A percentile compares a stretch with the other conserved stretches of the same genome.
phyloP scores from a whole-genome alignment of 2,797 vertebrate genomes.

The Coregonus sp. region DNA sequence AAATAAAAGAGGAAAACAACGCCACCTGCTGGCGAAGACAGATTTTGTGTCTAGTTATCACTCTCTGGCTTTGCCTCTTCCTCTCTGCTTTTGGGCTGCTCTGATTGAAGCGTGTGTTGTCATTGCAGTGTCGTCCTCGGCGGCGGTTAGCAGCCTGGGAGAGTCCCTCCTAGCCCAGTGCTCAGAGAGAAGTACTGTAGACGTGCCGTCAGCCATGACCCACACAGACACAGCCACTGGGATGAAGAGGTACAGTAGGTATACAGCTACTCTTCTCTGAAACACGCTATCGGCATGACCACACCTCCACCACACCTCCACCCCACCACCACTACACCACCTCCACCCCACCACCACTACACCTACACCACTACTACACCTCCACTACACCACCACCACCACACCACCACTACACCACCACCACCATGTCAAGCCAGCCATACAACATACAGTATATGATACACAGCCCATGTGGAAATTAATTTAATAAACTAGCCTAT shows the following conservation, averaged over 20 bases:
- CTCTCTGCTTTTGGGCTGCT: background rate
- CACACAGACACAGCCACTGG: conserved; percentile 64
- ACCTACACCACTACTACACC: too few relatives aligned
- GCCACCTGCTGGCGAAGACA: too few relatives aligned
- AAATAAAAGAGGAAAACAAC: too few relatives aligned
- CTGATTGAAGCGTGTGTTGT: background rate
- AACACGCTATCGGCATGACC: background rate
- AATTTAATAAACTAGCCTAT: too few relatives aligned
- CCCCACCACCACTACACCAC: background rate
- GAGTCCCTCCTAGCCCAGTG: conserved; percentile 77
- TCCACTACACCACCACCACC: background rate
- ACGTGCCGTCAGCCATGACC: conserved; percentile 65
- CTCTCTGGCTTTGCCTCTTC: too few relatives aligned
- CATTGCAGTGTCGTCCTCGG: conserved; percentile 70
- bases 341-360: background rate
- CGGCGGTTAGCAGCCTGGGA: conserved; percentile 76
- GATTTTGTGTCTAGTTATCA: too few relatives aligned
- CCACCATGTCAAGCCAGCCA: too few relatives aligned
- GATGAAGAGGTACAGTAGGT: conserved; percentile 75
- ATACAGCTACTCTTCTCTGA: background rate
- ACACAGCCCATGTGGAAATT: too few relatives aligned
- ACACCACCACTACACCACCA: background rate
- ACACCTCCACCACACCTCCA: background rate
- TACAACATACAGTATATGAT: too few relatives aligned
- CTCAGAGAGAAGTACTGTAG: conserved; percentile 68